Evolutionary conservation across 2,113 vertebrate genomes (phyloP).

Genomic region (Eulemur macaco): DNA sequence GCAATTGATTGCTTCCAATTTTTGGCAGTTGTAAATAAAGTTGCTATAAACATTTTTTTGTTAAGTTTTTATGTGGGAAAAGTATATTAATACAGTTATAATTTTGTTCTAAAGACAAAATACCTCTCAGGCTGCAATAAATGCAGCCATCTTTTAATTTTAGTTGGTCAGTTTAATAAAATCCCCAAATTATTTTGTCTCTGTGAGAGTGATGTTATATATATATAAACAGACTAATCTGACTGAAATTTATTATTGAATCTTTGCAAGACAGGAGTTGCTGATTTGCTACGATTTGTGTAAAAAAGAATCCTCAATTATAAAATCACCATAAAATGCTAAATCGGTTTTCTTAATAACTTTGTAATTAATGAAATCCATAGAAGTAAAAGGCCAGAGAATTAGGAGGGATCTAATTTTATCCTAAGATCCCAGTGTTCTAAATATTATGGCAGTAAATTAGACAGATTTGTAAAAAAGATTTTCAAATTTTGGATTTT

Average conservation of each 20-base stretch:
- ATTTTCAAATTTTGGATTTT: slow-evolving; percentile 20
- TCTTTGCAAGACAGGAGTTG: not conserved
- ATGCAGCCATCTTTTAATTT: slow-evolving; percentile 11
- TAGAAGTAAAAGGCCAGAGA: not conserved
- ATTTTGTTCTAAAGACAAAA: not conserved
- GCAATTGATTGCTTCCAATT: not conserved
- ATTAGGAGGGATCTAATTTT: not conserved
- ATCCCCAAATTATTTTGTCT: not conserved
- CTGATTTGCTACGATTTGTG: slow-evolving; percentile 12
- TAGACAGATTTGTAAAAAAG: not conserved
- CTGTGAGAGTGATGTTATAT: not conserved
- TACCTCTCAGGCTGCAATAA: not conserved
- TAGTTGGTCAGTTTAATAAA: slow-evolving; percentile 30
- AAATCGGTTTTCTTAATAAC: not conserved
- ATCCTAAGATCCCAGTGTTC: not conserved
- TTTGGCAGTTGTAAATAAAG: not conserved
- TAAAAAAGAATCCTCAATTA: not conserved
- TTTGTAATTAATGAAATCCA: slow-evolving; percentile 27
- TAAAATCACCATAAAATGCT: not conserved
- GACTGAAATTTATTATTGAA: not conserved
- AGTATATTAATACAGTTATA: not conserved
- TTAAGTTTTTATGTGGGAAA: not conserved
- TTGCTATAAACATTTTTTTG: not conserved
- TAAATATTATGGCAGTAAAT: not conserved
- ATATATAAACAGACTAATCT: not conserved